Conservation (phyloP, 2,113 vertebrate species). For the Eurypyga helias region DNA sequence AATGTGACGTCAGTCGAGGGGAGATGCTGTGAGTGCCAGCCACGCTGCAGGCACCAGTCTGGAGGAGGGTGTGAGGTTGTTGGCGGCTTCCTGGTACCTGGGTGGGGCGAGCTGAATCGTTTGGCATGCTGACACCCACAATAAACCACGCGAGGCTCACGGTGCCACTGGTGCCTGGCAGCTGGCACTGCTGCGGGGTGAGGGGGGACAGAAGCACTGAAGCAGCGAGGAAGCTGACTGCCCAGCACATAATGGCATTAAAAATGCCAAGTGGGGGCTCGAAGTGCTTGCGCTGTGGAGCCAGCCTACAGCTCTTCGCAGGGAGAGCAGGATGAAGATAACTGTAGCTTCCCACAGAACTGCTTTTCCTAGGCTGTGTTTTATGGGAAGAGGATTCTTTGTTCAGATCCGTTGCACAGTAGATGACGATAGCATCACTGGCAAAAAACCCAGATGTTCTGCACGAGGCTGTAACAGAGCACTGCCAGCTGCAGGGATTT, state of each 20-base stretch:
- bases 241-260: background rate
- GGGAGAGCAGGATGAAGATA: background rate
- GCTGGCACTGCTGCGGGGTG: rapidly evolving
- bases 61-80: background rate
- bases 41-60: background rate
- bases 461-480: background rate
- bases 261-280: background rate
- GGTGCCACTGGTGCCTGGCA: background rate
- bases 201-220: background rate
- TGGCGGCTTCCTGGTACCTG: background rate
- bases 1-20: background rate
- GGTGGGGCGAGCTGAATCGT: background rate
- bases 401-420: background rate
- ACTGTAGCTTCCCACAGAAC: background rate
- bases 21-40: background rate
- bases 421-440: background rate
- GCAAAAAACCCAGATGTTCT: background rate
- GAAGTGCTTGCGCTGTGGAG: background rate
- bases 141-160: background rate
- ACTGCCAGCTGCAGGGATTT: background rate
- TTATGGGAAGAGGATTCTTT: background rate
- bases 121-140: background rate
- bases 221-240: background rate
- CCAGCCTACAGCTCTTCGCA: background rate
- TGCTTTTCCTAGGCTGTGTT: background rate